These are phyloP conservation scores for Pao palembangensis DNA, from an alignment of 2,113 vertebrate genomes.

Conservation along the genomic window DNA sequence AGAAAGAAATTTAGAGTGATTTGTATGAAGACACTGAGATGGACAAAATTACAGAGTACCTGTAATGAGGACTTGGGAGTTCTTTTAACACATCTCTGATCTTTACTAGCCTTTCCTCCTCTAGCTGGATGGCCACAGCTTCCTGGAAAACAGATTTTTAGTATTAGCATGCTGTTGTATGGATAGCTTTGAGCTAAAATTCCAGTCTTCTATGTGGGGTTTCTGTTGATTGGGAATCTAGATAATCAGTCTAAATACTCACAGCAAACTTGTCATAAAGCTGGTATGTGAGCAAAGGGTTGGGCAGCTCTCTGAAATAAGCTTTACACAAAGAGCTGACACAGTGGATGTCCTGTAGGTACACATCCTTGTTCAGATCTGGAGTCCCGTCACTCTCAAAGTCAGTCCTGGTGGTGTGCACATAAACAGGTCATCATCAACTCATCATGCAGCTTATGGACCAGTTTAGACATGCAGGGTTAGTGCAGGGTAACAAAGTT, in stretches of 20 bases:
- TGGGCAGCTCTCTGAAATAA: constrained; percentile 93
- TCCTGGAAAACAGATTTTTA: constrained; percentile 70
- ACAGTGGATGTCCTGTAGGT: constrained; percentile 95
- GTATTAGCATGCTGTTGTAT: neutral
- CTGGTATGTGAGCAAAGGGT: constrained; percentile 92
- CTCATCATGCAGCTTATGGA: neutral
- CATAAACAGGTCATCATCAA: neutral
- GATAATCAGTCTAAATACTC: constrained; percentile 54
- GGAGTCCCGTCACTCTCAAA: constrained; percentile 81
- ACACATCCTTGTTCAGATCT: constrained; percentile 82
- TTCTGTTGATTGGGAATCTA: neutral
- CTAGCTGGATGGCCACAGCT: constrained; percentile 84
- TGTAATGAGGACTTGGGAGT: constrained; percentile 81
- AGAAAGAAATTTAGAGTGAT: neutral
- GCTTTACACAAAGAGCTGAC: constrained; percentile 93
- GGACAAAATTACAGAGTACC: constrained; percentile 59
- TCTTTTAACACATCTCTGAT: constrained; percentile 87
- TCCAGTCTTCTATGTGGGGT: neutral
- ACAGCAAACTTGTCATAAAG: constrained; percentile 95
- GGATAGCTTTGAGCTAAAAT: too few species aligned
- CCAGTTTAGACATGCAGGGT: neutral
- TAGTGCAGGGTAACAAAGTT: neutral
- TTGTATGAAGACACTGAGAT: neutral
- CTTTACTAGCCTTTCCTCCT: constrained; percentile 86
- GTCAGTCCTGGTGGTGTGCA: constrained; percentile 63